Evolutionary conservation across 37 sponge, comb jelly and placozoan species (phyloP).

Genomic region (Dysidea cf. avara): DNA sequence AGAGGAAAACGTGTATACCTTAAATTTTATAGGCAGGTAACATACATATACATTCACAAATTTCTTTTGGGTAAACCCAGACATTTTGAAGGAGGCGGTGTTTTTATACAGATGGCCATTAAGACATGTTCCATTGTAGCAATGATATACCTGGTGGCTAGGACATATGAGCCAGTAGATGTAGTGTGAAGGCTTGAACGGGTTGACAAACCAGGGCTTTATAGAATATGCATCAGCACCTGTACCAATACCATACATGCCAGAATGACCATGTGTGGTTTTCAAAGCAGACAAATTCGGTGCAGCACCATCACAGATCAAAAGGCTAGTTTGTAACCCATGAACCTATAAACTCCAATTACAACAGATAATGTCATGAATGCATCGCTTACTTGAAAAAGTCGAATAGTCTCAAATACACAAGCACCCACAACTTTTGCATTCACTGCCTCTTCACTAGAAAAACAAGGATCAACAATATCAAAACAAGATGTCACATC

Average conservation of each 20-base stretch:
- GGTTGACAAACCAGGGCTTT: background rate
- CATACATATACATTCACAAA: too few relatives aligned
- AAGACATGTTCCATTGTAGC: too few relatives aligned
- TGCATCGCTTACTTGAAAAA: too few relatives aligned
- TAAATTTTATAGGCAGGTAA: too few relatives aligned
- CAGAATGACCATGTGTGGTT: background rate
- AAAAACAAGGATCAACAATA: conserved; percentile 8
- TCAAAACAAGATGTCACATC: background rate
- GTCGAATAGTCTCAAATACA: background rate
- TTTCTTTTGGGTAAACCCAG: too few relatives aligned
- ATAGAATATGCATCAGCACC: too few relatives aligned
- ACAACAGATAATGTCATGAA: too few relatives aligned
- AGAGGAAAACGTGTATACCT: too few relatives aligned
- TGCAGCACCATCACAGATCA: conserved; percentile 12
- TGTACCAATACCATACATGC: background rate
- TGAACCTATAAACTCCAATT: too few relatives aligned
- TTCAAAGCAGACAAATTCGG: background rate
- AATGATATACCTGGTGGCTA: background rate
- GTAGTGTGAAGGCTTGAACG: background rate
- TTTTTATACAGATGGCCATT: too few relatives aligned
- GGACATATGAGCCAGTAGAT: background rate
- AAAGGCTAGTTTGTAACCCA: background rate
- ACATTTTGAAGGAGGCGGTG: too few relatives aligned
- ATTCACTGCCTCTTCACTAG: background rate
- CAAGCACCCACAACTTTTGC: background rate